Percentiles rank a stretch among this genome's conserved stretches.
Conservation (phyloP, 1,140 invertebrate genomes). For the Macrostomum lignano region DNA sequence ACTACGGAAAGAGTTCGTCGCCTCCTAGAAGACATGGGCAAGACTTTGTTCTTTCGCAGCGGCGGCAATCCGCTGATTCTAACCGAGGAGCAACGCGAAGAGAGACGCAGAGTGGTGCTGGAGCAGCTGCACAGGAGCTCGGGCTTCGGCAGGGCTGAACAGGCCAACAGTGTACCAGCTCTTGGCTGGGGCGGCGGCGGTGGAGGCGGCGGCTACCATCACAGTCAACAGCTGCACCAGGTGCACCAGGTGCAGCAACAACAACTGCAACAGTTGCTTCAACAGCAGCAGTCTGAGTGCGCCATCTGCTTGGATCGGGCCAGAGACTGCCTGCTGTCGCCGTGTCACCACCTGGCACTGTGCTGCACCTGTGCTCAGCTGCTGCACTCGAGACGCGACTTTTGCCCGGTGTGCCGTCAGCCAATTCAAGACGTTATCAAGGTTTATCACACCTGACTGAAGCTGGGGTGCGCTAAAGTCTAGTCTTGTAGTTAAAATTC, state of each 20-base stretch:
- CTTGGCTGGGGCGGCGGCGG: background rate
- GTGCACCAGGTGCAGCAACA: background rate
- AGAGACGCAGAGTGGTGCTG: slow-evolving; percentile 6
- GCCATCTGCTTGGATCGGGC: slow-evolving; percentile 30
- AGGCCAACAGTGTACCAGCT: slow-evolving; percentile 10
- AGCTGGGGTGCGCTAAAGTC: too few species aligned
- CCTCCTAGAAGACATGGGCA: slow-evolving; percentile 28
- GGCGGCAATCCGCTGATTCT: slow-evolving; percentile 28
- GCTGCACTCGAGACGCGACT: slow-evolving; percentile 24
- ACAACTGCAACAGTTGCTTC: background rate
- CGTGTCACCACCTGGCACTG: slow-evolving; percentile 31
- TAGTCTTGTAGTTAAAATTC: too few species aligned
- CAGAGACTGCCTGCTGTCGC: slow-evolving; percentile 27
- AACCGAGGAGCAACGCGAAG: slow-evolving; percentile 27
- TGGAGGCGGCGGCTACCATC: slow-evolving; percentile 2
- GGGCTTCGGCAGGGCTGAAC: slow-evolving; percentile 12
- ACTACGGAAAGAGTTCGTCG: slow-evolving; percentile 15
- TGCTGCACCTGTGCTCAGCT: slow-evolving; percentile 27
- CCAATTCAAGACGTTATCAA: slow-evolving; percentile 20
- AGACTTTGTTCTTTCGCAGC: slow-evolving; percentile 30
- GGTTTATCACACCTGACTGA: too few species aligned
- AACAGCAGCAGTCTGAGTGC: slow-evolving; percentile 17
- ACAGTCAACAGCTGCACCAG: background rate
- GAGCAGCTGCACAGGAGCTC: background rate
- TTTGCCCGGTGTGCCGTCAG: slow-evolving; percentile 29